Evolutionary conservation across 53 echinoderm and acorn worm genomes (phyloP).

Genomic region (Pentamera pediparva): DNA sequence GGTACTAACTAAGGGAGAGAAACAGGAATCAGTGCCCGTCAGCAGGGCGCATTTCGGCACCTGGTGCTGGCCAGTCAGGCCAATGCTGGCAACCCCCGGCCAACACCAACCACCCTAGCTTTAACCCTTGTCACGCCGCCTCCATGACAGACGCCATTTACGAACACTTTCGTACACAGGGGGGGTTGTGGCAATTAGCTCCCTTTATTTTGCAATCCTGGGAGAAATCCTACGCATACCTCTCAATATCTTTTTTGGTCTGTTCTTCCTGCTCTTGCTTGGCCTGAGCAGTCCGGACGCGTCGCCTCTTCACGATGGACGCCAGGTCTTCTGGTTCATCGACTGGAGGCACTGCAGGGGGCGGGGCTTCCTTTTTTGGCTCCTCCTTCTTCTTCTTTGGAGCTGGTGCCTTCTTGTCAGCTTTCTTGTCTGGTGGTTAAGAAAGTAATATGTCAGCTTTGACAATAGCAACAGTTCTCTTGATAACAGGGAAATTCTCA

Average conservation of each 20-base stretch:
- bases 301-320: constrained; percentile 71
- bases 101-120: background rate
- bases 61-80: no score
- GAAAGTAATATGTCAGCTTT: background rate
- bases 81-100: no score
- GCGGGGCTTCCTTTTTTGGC: constrained; percentile 9
- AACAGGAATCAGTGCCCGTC: no score
- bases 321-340: constrained; percentile 58
- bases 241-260: constrained; percentile 62
- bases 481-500: no score
- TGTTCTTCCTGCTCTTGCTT: constrained; percentile 64
- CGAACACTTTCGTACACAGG: no score
- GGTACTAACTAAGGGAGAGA: no score
- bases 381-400: constrained; percentile 31
- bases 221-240: constrained; percentile 28
- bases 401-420: constrained; percentile 23
- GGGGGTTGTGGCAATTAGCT: background rate
- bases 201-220: background rate
- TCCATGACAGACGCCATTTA: no score
- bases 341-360: background rate
- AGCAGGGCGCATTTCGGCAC: no score
- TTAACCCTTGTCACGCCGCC: background rate
- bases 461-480: no score
- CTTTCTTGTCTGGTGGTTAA: constrained; percentile 3
- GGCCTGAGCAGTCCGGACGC: constrained; percentile 64